phyloP scores from a whole-genome alignment of 2,888 invertebrate genomes.

The Nebria salina region DNA sequence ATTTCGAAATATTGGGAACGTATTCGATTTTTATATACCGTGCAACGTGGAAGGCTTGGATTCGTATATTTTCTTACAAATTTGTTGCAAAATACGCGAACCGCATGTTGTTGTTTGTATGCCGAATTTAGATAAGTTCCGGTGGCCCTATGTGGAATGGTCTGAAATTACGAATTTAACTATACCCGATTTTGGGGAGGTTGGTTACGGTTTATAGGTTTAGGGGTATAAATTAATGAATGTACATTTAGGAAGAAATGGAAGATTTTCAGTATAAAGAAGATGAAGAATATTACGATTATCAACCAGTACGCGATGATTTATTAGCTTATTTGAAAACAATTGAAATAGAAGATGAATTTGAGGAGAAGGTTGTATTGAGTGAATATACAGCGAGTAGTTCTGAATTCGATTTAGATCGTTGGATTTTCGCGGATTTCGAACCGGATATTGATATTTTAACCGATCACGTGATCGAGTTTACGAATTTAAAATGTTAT shows the following conservation, averaged over 20 bases:
- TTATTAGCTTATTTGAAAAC: not conserved
- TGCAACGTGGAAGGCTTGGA: conserved; percentile 57
- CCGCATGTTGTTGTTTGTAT: conserved; percentile 58
- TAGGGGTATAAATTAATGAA: too few species aligned
- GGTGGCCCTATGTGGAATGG: not conserved
- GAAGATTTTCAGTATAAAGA: not conserved
- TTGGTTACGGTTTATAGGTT: not conserved
- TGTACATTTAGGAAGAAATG: not conserved
- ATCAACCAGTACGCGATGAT: not conserved
- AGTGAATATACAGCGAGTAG: not conserved
- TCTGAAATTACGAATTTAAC: not conserved
- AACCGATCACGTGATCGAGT: conserved; percentile 54
- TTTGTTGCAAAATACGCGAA: conserved; percentile 58
- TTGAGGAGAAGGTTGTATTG: not conserved
- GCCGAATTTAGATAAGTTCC: conserved; percentile 52
- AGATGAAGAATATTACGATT: not conserved
- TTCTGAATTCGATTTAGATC: not conserved
- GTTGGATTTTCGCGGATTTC: not conserved
- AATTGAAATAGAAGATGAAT: not conserved
- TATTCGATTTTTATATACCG: conserved; percentile 58
- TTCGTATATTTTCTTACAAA: conserved; percentile 54
- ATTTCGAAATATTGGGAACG: conserved; percentile 57
- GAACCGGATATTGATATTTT: conserved; percentile 32
- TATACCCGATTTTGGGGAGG: not conserved
- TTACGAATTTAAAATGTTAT: conserved; percentile 43